These are phyloP conservation scores for Oncorhynchus kisutch DNA, from an alignment of 2,113 vertebrate species.

Conservation along the genomic window DNA sequence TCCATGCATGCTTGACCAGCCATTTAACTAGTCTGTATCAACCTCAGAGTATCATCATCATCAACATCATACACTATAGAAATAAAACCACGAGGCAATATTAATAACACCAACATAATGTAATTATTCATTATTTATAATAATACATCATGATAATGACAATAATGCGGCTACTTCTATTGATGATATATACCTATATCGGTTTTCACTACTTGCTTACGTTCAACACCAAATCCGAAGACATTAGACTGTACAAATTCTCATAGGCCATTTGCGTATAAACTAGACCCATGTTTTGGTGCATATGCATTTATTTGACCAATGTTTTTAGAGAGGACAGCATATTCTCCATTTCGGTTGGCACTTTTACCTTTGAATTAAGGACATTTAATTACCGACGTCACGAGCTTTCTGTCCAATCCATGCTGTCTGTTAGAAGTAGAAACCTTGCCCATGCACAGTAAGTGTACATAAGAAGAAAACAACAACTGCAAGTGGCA, in stretches of 20 bases:
- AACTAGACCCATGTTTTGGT: too few species aligned
- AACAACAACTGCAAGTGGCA: not conserved
- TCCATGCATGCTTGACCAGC: slow-evolving; percentile 28
- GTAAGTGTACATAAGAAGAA: not conserved
- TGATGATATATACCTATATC: not conserved
- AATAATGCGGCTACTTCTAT: not conserved
- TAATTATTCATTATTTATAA: slow-evolving; percentile 1
- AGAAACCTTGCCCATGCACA: not conserved
- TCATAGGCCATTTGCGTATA: not conserved
- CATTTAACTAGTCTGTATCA: slow-evolving; percentile 10
- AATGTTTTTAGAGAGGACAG: not conserved
- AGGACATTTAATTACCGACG: not conserved
- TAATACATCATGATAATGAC: not conserved
- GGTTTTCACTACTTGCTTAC: too few species aligned
- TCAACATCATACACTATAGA: not conserved
- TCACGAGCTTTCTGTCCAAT: slow-evolving; percentile 3
- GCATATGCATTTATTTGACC: not conserved
- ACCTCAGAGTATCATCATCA: not conserved
- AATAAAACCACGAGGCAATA: not conserved
- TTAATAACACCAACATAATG: slow-evolving; percentile 4
- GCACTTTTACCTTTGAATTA: not conserved
- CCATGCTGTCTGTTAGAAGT: not conserved
- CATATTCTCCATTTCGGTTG: not conserved
- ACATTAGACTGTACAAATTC: not conserved
- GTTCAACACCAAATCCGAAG: too few species aligned